Conservation (phyloP, 2,113 vertebrate genomes). For the Xenopus borealis region DNA sequence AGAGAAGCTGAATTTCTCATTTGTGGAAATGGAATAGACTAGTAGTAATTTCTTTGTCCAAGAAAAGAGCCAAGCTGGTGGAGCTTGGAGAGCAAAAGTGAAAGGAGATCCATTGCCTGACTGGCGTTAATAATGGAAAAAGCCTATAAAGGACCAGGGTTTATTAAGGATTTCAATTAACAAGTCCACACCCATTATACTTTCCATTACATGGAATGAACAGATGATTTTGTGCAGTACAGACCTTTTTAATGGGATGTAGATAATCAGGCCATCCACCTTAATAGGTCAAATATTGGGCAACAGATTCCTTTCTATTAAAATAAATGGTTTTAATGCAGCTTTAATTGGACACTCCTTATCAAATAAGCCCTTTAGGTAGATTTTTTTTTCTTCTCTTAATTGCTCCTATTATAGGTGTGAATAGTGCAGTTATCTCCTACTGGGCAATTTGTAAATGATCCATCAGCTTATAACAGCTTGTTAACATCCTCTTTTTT, state of each 20-base stretch:
- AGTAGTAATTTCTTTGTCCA: too few species aligned
- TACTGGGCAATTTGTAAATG: slow-evolving; percentile 47
- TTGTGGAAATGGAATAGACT: too few species aligned
- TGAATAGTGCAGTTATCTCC: slow-evolving; percentile 46
- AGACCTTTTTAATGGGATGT: slow-evolving; percentile 25
- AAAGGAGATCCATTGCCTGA: too few species aligned
- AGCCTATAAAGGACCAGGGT: too few species aligned
- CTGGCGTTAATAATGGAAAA: too few species aligned
- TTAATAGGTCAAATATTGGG: slow-evolving; percentile 46
- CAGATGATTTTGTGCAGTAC: slow-evolving; percentile 41
- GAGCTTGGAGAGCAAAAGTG: too few species aligned
- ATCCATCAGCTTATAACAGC: slow-evolving; percentile 47
- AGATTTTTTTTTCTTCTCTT: slow-evolving; percentile 34
- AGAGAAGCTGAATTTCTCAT: too few species aligned
- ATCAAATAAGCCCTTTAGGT: slow-evolving; percentile 45
- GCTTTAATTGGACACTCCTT: slow-evolving; percentile 44
- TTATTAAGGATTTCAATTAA: too few species aligned
- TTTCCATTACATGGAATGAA: slow-evolving; percentile 27
- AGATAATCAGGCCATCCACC: slow-evolving; percentile 40
- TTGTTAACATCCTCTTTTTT: slow-evolving; percentile 44
- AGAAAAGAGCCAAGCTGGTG: too few species aligned
- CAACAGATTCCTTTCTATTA: slow-evolving; percentile 45
- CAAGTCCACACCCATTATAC: not conserved
- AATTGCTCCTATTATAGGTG: slow-evolving; percentile 47
- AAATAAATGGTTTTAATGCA: slow-evolving; percentile 44